phyloP scores from a whole-genome alignment of 92 coral and sea anemone species.

The Epizoanthus stellaris region DNA sequence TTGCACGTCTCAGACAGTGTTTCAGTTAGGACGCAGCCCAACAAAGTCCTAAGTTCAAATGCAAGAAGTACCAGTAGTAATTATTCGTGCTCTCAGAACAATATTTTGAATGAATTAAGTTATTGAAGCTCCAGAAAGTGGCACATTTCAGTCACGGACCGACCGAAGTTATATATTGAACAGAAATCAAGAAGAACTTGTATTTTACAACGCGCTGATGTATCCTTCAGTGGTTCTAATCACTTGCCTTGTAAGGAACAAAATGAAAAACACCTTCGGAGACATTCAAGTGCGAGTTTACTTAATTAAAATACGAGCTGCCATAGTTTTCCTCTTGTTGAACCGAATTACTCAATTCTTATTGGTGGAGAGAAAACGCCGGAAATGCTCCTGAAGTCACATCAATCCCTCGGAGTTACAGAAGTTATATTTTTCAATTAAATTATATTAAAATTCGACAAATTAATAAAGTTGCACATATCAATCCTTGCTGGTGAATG shows the following conservation, averaged over 20 bases:
- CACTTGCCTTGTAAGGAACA: background rate
- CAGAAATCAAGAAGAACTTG: too few species aligned
- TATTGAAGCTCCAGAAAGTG: too few species aligned
- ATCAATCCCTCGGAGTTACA: slow-evolving; percentile 34
- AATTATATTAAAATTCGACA: slow-evolving; percentile 7
- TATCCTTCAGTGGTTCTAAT: too few species aligned
- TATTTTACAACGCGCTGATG: too few species aligned
- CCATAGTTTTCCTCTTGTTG: background rate
- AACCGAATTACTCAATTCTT: background rate
- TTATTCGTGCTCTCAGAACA: too few species aligned
- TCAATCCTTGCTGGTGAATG: background rate
- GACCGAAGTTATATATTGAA: too few species aligned
- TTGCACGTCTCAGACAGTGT: too few species aligned
- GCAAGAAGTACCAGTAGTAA: too few species aligned
- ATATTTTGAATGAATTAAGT: too few species aligned
- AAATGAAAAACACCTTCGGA: slow-evolving; percentile 5
- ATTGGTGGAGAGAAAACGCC: slow-evolving; percentile 28
- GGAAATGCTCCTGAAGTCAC: slow-evolving; percentile 32
- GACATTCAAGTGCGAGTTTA: slow-evolving; percentile 17
- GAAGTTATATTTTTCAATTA: slow-evolving; percentile 25
- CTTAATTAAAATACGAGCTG: slow-evolving; percentile 5
- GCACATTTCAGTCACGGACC: too few species aligned
- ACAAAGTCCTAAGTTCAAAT: too few species aligned
- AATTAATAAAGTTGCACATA: background rate
- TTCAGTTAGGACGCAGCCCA: too few species aligned